Evolutionary conservation across 2,113 vertebrate genomes (phyloP).

Genomic region (Motacilla alba): DNA sequence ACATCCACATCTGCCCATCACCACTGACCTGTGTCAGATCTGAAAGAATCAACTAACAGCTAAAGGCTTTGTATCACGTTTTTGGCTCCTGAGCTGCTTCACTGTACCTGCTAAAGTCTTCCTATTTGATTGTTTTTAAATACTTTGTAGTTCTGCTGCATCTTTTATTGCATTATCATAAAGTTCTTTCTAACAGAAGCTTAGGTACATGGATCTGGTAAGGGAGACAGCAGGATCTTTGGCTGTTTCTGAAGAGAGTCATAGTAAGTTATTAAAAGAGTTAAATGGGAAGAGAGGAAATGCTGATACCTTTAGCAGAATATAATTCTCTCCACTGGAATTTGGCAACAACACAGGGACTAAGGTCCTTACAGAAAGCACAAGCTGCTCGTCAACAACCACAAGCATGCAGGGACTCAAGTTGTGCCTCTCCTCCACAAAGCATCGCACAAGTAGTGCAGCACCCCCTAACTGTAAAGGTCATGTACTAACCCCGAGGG

Average conservation of each 20-base stretch:
- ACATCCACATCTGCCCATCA: background rate
- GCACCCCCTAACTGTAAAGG: background rate
- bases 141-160: background rate
- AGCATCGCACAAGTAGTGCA: background rate
- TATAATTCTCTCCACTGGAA: conserved; percentile 53
- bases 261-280: background rate
- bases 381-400: background rate
- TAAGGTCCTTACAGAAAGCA: conserved; percentile 4
- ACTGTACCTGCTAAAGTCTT: background rate
- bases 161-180: background rate
- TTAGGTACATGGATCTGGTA: background rate
- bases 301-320: conserved; percentile 46
- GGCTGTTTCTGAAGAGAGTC: background rate
- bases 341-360: conserved; percentile 18
- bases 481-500: background rate
- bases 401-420: background rate
- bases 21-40: background rate
- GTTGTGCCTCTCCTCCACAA: background rate
- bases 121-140: background rate
- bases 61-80: background rate
- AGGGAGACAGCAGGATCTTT: background rate
- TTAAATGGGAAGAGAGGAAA: conserved; percentile 45
- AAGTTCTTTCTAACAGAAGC: background rate
- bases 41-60: background rate
- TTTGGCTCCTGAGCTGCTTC: background rate